These are phyloP conservation scores for Eciton burchellii DNA, from an alignment of 1,140 invertebrate genomes.

Conservation along the genomic window DNA sequence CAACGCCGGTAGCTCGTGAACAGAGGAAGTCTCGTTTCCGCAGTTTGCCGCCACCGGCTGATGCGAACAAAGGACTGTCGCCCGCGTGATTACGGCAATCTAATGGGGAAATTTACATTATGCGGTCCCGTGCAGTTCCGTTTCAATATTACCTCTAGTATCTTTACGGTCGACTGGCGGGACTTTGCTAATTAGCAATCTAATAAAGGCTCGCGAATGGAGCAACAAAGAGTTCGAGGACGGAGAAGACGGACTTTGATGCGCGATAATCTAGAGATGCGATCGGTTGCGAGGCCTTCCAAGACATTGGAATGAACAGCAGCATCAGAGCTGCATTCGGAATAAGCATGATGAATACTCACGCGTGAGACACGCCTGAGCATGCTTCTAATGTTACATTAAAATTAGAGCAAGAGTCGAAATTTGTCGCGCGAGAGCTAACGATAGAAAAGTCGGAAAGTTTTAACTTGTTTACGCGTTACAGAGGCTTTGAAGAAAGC, in stretches of 20 bases:
- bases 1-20: constrained; percentile 8
- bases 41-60: constrained; percentile 10
- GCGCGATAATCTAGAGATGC: background rate
- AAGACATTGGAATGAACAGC: background rate
- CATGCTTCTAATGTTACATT: background rate
- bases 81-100: constrained; percentile 62
- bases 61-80: constrained; percentile 35
- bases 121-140: background rate
- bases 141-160: background rate
- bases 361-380: background rate
- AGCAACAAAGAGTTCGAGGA: background rate
- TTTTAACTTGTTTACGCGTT: background rate
- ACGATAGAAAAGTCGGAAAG: background rate
- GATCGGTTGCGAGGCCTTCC: background rate
- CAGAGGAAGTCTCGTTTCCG: constrained; percentile 66
- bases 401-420: constrained; percentile 27
- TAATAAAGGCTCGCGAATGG: background rate
- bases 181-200: background rate
- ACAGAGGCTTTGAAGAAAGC: background rate
- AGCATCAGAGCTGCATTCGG: no score
- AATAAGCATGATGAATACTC: background rate
- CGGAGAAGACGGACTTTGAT: background rate
- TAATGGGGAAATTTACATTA: constrained; percentile 46
- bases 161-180: background rate
- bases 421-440: background rate